phyloP scores from a whole-genome alignment of 2,797 vertebrate species.

The Myiotriccus ornatus region DNA sequence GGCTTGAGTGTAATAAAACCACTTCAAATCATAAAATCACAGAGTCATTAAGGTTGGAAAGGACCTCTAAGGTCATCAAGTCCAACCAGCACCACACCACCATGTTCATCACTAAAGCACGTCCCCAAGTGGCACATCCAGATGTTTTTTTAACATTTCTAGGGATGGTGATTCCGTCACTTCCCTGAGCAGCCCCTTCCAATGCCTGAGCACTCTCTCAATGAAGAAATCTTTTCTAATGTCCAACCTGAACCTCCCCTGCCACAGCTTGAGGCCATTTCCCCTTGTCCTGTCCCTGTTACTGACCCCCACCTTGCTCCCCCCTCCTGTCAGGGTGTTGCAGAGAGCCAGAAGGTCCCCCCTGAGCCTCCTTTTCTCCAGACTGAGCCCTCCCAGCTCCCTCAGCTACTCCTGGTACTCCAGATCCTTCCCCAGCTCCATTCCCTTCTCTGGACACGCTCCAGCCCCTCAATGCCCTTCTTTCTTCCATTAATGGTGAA shows the following conservation, averaged over 20 bases:
- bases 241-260: background rate
- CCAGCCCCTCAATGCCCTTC: background rate
- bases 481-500: background rate
- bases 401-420: background rate
- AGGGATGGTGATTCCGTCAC: background rate
- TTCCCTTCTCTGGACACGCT: background rate
- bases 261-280: accelerated
- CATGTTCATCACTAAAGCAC: background rate
- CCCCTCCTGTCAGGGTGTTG: background rate
- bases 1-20: background rate
- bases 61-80: background rate
- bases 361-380: background rate
- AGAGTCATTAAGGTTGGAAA: background rate
- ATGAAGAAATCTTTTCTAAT: too few species aligned
- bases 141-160: accelerated
- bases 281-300: background rate
- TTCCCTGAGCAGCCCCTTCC: background rate
- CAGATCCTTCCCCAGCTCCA: background rate
- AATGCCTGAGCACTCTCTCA: background rate
- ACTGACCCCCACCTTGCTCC: background rate
- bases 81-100: background rate
- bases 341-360: background rate
- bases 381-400: background rate
- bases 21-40: background rate
- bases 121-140: background rate